phyloP scores from a whole-genome alignment of 2,797 vertebrate species.

The Sebastes oblongus region DNA sequence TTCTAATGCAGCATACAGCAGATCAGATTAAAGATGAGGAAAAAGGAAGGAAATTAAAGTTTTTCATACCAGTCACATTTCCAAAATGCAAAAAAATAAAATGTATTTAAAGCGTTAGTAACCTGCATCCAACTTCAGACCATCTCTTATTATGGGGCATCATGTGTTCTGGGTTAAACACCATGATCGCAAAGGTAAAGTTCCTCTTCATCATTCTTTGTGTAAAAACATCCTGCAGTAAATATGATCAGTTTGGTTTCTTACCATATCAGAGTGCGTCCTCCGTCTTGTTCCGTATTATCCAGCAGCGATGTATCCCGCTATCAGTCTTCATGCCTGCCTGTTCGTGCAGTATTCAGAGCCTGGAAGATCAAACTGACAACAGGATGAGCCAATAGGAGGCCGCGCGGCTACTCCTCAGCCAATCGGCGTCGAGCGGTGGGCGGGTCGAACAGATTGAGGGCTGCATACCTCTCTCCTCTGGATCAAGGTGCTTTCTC shows the following conservation, averaged over 20 bases:
- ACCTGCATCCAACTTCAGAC: slow-evolving; percentile 43
- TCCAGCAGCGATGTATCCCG: slow-evolving; percentile 24
- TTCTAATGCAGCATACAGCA: not conserved
- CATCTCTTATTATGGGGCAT: not conserved
- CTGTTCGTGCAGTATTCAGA: slow-evolving; percentile 43
- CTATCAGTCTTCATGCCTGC: slow-evolving; percentile 54
- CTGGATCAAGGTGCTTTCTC: slow-evolving; percentile 11
- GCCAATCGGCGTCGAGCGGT: slow-evolving; percentile 49
- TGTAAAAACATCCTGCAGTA: not conserved
- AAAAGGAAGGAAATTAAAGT: not conserved
- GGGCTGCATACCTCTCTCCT: not conserved
- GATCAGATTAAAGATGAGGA: not conserved
- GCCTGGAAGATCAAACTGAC: slow-evolving; percentile 37
- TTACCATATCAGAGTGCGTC: slow-evolving; percentile 68
- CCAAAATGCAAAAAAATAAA: not conserved
- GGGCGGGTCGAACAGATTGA: slow-evolving; percentile 25
- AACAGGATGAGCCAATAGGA: slow-evolving; percentile 44
- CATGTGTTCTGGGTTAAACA: not conserved
- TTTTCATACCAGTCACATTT: not conserved
- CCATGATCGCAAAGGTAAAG: not conserved
- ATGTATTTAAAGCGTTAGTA: not conserved
- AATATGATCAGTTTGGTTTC: not conserved
- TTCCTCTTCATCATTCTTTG: not conserved
- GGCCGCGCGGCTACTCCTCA: not conserved
- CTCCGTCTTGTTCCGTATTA: slow-evolving; percentile 43